Evolutionary conservation across 2,113 vertebrate genomes (phyloP).

Genomic region (Pyrgilauda ruficollis): DNA sequence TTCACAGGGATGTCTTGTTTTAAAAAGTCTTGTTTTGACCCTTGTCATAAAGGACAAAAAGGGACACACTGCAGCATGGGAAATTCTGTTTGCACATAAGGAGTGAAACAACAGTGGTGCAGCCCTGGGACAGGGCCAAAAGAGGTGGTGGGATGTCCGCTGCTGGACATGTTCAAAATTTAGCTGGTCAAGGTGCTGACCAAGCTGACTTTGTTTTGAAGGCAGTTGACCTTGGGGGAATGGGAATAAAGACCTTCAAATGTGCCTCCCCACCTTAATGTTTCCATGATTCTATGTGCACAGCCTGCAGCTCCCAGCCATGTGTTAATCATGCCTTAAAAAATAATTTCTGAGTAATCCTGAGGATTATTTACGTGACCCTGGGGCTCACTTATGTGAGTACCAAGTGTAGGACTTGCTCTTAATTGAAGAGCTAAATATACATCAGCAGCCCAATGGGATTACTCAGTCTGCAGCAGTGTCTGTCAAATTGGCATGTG

Average conservation of each 20-base stretch:
- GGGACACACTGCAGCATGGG: background rate
- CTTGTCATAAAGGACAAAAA: background rate
- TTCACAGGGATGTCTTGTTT: background rate
- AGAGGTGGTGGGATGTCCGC: background rate
- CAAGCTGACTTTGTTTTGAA: background rate
- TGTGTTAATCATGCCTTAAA: background rate
- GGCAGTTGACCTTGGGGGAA: background rate
- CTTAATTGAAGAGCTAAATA: background rate
- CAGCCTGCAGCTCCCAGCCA: background rate
- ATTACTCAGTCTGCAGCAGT: background rate
- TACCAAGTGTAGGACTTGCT: background rate
- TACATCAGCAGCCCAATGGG: background rate
- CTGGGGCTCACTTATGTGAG: background rate
- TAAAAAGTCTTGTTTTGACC: background rate
- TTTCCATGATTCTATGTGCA: background rate
- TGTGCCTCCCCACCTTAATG: background rate
- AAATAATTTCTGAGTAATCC: conserved; percentile 38
- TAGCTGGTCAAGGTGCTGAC: background rate
- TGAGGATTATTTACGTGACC: conserved; percentile 23
- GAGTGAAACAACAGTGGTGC: background rate
- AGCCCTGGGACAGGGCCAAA: background rate
- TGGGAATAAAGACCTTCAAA: background rate
- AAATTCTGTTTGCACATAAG: background rate
- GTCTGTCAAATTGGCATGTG: background rate
- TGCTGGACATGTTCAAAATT: background rate